These are phyloP conservation scores for Montipora capitata DNA, from an alignment of 92 coral and sea anemone genomes.

Conservation along the genomic window DNA sequence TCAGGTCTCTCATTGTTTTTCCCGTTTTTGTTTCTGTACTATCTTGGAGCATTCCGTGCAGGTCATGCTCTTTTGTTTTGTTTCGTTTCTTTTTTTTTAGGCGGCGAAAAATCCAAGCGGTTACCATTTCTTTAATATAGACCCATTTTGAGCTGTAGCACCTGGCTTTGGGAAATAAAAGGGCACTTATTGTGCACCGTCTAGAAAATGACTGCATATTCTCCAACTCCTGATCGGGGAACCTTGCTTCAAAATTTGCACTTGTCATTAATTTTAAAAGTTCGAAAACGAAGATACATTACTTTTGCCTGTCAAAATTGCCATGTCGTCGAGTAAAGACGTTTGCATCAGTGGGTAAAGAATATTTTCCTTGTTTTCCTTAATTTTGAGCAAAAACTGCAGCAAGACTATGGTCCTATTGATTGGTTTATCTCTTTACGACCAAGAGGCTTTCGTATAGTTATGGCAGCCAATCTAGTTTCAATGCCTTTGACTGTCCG, in stretches of 20 bases:
- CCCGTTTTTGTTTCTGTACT: no score
- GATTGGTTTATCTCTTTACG: neutral
- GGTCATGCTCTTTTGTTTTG: no score
- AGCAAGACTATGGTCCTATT: neutral
- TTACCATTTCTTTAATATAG: neutral
- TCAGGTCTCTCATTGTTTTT: neutral
- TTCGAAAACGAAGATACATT: neutral
- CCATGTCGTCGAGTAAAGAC: no score
- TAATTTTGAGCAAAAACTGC: neutral
- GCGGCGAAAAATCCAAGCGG: neutral
- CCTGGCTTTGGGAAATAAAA: neutral
- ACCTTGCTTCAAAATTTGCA: neutral
- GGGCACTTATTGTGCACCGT: neutral
- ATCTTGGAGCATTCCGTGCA: neutral
- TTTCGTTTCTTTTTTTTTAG: neutral
- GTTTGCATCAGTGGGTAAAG: no score
- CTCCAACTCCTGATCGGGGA: neutral
- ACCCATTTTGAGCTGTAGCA: neutral
- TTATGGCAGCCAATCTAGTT: neutral
- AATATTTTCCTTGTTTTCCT: no score
- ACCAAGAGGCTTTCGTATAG: neutral
- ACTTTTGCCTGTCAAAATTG: neutral
- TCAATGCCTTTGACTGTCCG: neutral
- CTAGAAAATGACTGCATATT: slow-evolving; percentile 4
- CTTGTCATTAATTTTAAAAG: neutral